Percentiles rank a stretch among this genome's conserved stretches.
These are phyloP conservation scores for Grus americana DNA, from an alignment of 2,113 vertebrate genomes.

Conservation along the genomic window DNA sequence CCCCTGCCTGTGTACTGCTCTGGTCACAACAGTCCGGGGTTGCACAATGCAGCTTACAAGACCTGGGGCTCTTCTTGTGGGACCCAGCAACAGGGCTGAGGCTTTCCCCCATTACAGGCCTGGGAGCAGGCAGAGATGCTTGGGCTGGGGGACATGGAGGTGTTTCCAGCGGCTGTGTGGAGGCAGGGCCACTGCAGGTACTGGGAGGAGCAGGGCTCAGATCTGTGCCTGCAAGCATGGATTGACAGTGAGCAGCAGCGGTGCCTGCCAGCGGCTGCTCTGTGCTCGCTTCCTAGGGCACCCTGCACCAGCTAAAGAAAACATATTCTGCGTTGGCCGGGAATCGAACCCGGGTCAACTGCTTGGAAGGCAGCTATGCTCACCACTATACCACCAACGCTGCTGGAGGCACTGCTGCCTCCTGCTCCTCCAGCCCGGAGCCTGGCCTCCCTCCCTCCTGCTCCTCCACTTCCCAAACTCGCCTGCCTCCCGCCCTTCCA, in stretches of 20 bases:
- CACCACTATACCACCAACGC: too few relatives aligned
- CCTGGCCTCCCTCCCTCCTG: too few relatives aligned
- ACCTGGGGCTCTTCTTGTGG: background rate
- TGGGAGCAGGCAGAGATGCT: too few relatives aligned
- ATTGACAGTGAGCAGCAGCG: background rate
- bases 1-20: rapidly evolving
- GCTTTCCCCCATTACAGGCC: background rate
- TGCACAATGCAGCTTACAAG: background rate
- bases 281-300: background rate
- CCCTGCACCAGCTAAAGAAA: too few relatives aligned
- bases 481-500: too few relatives aligned
- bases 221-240: too few relatives aligned
- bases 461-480: too few relatives aligned
- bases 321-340: background rate
- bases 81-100: background rate
- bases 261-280: background rate
- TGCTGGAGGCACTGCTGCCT: too few relatives aligned
- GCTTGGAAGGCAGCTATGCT: conserved; percentile 83
- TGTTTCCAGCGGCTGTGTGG: background rate
- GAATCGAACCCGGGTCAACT: conserved; percentile 68
- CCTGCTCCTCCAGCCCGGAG: too few relatives aligned
- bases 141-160: too few relatives aligned
- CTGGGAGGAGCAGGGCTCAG: background rate
- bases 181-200: too few relatives aligned
- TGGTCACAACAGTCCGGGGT: too few relatives aligned